Conservation (phyloP, 1,140 invertebrate genomes). For the Drosophila miranda region DNA sequence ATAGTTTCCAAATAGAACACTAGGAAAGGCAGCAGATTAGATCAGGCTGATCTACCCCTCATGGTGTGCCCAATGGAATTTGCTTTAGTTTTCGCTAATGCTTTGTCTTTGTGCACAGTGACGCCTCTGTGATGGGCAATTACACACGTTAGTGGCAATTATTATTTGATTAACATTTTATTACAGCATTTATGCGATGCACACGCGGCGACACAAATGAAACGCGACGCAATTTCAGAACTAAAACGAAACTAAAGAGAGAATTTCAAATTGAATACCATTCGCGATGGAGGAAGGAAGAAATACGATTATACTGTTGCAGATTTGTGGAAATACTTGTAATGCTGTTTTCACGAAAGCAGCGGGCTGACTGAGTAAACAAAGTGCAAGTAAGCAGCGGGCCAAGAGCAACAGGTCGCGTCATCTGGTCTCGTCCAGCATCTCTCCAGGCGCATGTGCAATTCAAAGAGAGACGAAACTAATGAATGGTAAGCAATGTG, state of each 20-base stretch:
- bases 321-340: conserved; percentile 19
- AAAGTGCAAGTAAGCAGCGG: conserved; percentile 36
- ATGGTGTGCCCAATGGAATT: conserved; percentile 15
- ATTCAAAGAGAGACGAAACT: not conserved
- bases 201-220: conserved; percentile 36
- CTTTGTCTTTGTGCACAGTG: conserved; percentile 26
- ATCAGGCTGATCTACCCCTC: conserved; percentile 16
- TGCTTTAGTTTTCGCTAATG: not conserved
- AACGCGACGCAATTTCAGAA: conserved; percentile 13
- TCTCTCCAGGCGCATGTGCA: conserved; percentile 62
- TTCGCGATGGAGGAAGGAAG: not conserved
- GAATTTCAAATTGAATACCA: conserved; percentile 27
- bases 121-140: conserved; percentile 43
- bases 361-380: conserved; percentile 58
- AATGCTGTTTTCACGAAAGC: conserved; percentile 50
- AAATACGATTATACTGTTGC: not conserved
- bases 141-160: conserved; percentile 32
- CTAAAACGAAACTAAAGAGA: not conserved
- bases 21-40: not conserved
- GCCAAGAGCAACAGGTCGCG: conserved; percentile 54
- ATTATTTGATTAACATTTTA: conserved; percentile 45
- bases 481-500: too few relatives aligned
- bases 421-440: conserved; percentile 37
- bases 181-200: conserved; percentile 32
- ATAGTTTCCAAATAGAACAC: too few relatives aligned